Evolutionary conservation across 2,888 invertebrate genomes (phyloP), one percentile per base, ranked within the genome.

Genomic region (Catonia carolina): DNA sequence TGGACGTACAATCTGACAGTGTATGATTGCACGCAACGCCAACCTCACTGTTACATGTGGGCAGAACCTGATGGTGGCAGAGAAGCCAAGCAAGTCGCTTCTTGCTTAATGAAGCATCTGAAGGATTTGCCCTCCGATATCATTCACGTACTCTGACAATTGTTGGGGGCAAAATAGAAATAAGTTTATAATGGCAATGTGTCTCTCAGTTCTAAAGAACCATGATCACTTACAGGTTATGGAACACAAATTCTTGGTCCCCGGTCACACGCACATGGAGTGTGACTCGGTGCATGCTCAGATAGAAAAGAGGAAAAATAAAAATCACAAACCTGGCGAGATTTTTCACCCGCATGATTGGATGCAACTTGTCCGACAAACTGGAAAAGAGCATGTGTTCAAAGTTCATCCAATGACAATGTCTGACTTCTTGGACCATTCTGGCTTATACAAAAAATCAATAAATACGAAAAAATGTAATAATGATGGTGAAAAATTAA

Each of bases 131-230:
- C 33, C 14, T 31, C 31, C 3, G 18, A 31, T 31, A 31, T 31
- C 23, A 49, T 17, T 54, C 58, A 55, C 60, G 17, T 60, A 62
- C 23, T 64, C 63, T 17, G 64, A 63, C 33, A 58, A 61, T 39
- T 66, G 64, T 60, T 59, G 59, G n/a, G 64, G 65, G 14, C 65
- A 65, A 56, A 67, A 67, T 52, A 64, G 63, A 49, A 63, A 66
- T 51, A 60, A 60, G 35, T 59, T 63, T 52, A 59, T 66, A 8
- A 54, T 58, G 10, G 61, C 60, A 27, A 64, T 65, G 64, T 62
- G 66, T 59, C 52, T 61, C 7, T 50, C 41, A 39, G 35, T 48
- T 23, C 58, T 63, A 48, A 15, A 60, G 59, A 33, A 53, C 42
- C 23, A 56, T 31, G 49, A 27, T 1, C 18, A 37, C 53, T 15